These are phyloP conservation scores for Labeo calbasu DNA, from an alignment of 2,797 vertebrate species.

Conservation along the genomic window DNA sequence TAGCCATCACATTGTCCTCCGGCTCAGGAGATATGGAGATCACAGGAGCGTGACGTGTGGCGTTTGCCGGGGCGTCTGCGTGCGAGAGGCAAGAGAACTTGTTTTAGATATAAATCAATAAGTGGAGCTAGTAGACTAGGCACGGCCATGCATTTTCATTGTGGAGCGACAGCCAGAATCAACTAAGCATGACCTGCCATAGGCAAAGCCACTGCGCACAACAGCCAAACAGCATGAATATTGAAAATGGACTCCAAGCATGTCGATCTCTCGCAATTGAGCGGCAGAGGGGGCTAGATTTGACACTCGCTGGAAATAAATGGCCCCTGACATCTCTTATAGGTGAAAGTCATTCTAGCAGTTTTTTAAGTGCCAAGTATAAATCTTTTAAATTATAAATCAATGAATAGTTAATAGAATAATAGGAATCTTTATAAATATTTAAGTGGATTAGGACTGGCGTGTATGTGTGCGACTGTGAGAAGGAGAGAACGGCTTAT, in stretches of 20 bases:
- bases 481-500: slow-evolving; percentile 7
- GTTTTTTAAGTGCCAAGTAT: slow-evolving; percentile 82
- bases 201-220: slow-evolving; percentile 66
- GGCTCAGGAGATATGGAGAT: slow-evolving; percentile 47
- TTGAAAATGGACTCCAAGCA: slow-evolving; percentile 75
- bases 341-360: slow-evolving; percentile 79
- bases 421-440: slow-evolving; percentile 94
- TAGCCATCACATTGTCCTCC: slow-evolving; percentile 46
- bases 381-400: slow-evolving; percentile 99
- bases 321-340: slow-evolving; percentile 75
- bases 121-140: slow-evolving; percentile 65
- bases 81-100: slow-evolving; percentile 59
- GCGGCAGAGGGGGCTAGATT: slow-evolving; percentile 69
- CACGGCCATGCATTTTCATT: slow-evolving; percentile 75
- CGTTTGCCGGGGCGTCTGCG: slow-evolving; percentile 7
- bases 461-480: slow-evolving; percentile 37
- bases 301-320: slow-evolving; percentile 81
- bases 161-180: slow-evolving; percentile 68
- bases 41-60: slow-evolving; percentile 8
- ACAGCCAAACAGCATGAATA: slow-evolving; percentile 73
- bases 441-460: slow-evolving; percentile 81
- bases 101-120: slow-evolving; percentile 78
- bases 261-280: slow-evolving; percentile 67
- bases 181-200: slow-evolving; percentile 69
- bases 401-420: slow-evolving; percentile 98